Evolutionary conservation across 2,888 invertebrate species (phyloP).

Genomic region (Meteorus colon): DNA sequence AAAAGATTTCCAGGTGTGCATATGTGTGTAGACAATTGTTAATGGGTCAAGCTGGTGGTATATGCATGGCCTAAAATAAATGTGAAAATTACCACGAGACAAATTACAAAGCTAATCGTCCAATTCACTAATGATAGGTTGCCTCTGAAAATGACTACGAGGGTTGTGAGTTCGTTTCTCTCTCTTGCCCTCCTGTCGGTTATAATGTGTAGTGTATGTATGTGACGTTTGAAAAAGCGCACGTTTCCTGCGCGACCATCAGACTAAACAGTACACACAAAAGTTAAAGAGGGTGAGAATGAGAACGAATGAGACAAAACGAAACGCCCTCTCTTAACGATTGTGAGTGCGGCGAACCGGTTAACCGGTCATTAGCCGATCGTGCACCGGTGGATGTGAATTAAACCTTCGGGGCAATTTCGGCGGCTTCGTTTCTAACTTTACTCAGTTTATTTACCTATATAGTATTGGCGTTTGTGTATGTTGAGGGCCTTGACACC

Average conservation of each 20-base stretch:
- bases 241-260: slow-evolving; percentile 35
- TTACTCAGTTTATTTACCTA: slow-evolving; percentile 13
- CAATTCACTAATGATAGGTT: slow-evolving; percentile 41
- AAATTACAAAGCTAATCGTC: slow-evolving; percentile 37
- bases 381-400: slow-evolving; percentile 68
- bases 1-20: too few relatives aligned
- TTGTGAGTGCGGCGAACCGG: slow-evolving; percentile 69
- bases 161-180: neutral
- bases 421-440: slow-evolving; percentile 34
- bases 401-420: slow-evolving; percentile 62
- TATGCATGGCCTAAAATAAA: neutral
- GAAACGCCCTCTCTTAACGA: slow-evolving; percentile 55
- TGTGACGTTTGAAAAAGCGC: slow-evolving; percentile 35
- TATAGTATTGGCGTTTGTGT: neutral
- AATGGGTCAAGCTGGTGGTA: neutral
- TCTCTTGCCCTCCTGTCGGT: neutral
- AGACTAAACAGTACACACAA: slow-evolving; percentile 25
- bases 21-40: neutral
- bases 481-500: neutral
- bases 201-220: neutral
- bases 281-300: slow-evolving; percentile 20
- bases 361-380: slow-evolving; percentile 74
- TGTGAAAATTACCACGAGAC: slow-evolving; percentile 21
- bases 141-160: slow-evolving; percentile 31
- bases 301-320: slow-evolving; percentile 32